These are phyloP conservation scores for Dendrolimus pini DNA, from an alignment of 2,888 invertebrate species.

Conservation along the genomic window DNA sequence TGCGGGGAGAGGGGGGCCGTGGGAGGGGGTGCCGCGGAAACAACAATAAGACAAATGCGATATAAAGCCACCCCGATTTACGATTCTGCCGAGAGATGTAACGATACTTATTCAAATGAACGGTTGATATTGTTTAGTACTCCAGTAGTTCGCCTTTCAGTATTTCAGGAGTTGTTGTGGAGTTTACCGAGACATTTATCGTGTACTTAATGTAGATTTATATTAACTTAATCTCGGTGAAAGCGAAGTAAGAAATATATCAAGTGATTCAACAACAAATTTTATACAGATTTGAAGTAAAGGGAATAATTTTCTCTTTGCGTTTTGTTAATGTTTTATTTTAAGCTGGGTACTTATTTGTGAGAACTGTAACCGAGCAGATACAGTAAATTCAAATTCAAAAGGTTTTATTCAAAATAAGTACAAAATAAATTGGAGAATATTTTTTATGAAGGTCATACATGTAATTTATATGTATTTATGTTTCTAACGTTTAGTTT, in stretches of 20 bases:
- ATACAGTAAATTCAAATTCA: too few species aligned
- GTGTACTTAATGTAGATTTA: background rate
- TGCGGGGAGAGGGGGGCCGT: conserved; percentile 23
- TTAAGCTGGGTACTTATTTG: too few species aligned
- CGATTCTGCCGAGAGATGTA: background rate
- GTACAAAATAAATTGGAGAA: too few species aligned
- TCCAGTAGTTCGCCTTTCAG: background rate
- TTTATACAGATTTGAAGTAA: too few species aligned
- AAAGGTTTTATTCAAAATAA: too few species aligned
- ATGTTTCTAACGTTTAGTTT: too few species aligned
- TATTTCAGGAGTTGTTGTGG: conserved; percentile 15
- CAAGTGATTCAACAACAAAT: background rate
- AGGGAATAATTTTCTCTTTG: too few species aligned
- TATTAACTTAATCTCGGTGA: background rate
- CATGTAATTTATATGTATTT: too few species aligned
- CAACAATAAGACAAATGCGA: conserved; percentile 33
- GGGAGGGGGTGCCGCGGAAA: conserved; percentile 9
- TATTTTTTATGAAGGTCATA: too few species aligned
- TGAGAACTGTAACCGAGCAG: too few species aligned
- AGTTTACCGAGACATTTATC: background rate
- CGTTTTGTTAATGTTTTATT: too few species aligned
- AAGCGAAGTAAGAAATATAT: background rate
- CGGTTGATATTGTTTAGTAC: background rate
- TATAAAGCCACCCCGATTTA: conserved; percentile 24
- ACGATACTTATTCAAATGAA: background rate